These are phyloP conservation scores for Luscinia megarhynchos DNA, from an alignment of 2,797 vertebrate genomes.

Conservation along the genomic window DNA sequence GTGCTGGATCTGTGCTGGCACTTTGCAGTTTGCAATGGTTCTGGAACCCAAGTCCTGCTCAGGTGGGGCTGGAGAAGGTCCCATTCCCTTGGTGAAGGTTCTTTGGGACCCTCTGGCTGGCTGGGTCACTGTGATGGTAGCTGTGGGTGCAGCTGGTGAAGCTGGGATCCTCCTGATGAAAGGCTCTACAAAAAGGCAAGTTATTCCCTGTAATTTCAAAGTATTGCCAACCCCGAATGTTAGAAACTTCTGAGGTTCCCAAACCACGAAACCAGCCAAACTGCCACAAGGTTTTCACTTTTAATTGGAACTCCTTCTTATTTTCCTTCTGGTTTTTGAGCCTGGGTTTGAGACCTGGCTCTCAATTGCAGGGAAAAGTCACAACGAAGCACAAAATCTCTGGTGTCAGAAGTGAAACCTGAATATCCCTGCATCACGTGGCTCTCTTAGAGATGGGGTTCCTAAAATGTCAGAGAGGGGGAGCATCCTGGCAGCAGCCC, in stretches of 20 bases:
- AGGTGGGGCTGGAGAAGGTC: neutral
- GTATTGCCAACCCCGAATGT: neutral
- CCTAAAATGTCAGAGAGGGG: neutral
- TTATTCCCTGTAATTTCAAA: constrained; percentile 12
- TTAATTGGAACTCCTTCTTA: constrained; percentile 11
- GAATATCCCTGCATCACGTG: neutral
- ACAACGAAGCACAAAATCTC: neutral
- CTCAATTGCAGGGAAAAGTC: neutral
- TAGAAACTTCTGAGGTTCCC: neutral
- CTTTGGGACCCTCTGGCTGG: neutral
- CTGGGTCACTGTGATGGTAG: neutral
- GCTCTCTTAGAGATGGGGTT: neutral
- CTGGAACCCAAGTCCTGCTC: neutral
- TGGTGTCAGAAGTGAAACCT: neutral
- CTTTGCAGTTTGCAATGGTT: neutral
- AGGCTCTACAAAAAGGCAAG: neutral
- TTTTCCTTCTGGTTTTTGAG: constrained; percentile 21
- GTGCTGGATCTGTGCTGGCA: neutral
- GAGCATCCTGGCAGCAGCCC: neutral
- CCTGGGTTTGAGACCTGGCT: neutral
- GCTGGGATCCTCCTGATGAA: neutral
- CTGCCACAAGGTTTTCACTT: neutral
- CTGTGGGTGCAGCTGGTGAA: neutral
- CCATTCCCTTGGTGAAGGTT: neutral
- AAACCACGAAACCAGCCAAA: neutral